Evolutionary conservation across 2,888 invertebrate species (phyloP).

Genomic region (Chalcosyrphus nemorum): DNA sequence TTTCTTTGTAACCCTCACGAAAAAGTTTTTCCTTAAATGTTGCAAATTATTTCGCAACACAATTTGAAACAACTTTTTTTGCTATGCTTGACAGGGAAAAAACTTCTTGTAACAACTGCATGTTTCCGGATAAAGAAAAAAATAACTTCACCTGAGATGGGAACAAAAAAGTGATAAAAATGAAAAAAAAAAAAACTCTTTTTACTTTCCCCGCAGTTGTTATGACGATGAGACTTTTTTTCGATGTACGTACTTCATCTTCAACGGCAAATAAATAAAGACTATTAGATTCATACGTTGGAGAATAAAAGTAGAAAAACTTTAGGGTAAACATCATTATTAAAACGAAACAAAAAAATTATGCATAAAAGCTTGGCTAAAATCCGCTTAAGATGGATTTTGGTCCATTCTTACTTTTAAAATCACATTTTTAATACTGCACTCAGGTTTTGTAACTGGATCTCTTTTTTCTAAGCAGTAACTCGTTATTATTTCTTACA

Average conservation of each 20-base stretch:
- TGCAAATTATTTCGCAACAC: conserved; percentile 22
- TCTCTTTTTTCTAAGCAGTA: too few species aligned
- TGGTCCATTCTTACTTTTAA: not conserved
- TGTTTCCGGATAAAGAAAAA: too few species aligned
- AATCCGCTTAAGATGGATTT: not conserved
- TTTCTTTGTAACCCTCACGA: not conserved
- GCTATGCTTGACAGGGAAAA: not conserved
- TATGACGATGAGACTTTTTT: not conserved
- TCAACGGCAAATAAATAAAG: not conserved
- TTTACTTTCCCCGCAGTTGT: not conserved
- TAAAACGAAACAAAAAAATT: not conserved
- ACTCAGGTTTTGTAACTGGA: not conserved
- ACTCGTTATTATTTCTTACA: too few species aligned
- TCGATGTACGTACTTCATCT: not conserved
- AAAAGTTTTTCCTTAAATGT: conserved; percentile 2
- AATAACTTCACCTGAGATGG: not conserved
- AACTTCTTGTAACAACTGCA: not conserved
- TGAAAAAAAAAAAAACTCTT: not conserved
- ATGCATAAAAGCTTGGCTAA: not conserved
- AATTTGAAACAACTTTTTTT: conserved; percentile 13
- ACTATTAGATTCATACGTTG: not conserved
- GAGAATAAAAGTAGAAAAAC: not conserved
- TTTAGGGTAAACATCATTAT: not conserved
- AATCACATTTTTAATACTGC: not conserved
- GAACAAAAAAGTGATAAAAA: not conserved